phyloP scores from a whole-genome alignment of 2,888 invertebrate species.

The Aromia moschata region DNA sequence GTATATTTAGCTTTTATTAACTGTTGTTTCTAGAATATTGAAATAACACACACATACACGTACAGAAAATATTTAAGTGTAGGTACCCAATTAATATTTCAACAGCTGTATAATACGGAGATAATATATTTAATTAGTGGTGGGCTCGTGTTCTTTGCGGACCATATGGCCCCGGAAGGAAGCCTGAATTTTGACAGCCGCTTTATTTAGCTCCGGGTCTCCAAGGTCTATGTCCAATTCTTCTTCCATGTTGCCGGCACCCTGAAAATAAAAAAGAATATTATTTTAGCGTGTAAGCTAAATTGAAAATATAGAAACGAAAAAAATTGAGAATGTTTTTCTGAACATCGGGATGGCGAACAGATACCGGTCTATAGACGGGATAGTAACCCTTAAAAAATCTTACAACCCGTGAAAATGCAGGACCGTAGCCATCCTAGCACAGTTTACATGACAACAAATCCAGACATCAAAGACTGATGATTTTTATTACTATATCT shows the following conservation, averaged over 20 bases:
- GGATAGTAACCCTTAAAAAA: too few relatives aligned
- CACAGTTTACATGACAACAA: too few relatives aligned
- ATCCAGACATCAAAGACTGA: too few relatives aligned
- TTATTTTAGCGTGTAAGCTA: too few relatives aligned
- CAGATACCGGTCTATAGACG: too few relatives aligned
- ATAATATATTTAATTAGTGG: slow-evolving; percentile 8
- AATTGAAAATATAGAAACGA: neutral
- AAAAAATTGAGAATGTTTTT: neutral
- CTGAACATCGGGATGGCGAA: neutral
- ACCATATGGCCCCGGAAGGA: slow-evolving; percentile 91
- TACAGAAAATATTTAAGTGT: too few relatives aligned
- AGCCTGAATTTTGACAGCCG: slow-evolving; percentile 92
- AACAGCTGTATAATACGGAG: neutral
- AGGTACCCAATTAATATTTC: slow-evolving; percentile 18
- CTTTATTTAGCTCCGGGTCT: slow-evolving; percentile 88
- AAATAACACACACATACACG: too few relatives aligned
- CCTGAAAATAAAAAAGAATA: slow-evolving; percentile 32
- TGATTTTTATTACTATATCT: too few relatives aligned
- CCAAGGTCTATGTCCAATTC: slow-evolving; percentile 86
- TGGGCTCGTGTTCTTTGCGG: slow-evolving; percentile 73
- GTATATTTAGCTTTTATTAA: too few relatives aligned
- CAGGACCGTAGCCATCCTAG: too few relatives aligned
- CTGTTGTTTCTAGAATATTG: too few relatives aligned
- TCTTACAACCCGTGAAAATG: too few relatives aligned
- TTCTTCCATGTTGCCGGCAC: slow-evolving; percentile 55